These are phyloP conservation scores for Tragelaphus buxtoni DNA, from an alignment of 2,113 vertebrate species.

Conservation along the genomic window DNA sequence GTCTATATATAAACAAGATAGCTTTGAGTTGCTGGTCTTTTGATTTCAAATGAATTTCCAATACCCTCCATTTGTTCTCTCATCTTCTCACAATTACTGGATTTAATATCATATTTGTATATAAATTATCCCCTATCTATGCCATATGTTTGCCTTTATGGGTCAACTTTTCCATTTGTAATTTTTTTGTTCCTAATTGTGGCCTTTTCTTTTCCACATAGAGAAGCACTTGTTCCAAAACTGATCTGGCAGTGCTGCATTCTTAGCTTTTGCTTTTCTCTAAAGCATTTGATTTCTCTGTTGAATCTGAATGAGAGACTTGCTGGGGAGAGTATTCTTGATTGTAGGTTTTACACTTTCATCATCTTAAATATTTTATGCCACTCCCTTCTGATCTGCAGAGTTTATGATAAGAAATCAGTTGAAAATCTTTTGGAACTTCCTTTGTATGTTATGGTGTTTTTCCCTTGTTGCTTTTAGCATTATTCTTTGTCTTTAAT, in stretches of 20 bases:
- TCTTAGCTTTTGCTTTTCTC: not conserved
- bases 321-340: not conserved
- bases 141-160: not conserved
- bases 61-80: not conserved
- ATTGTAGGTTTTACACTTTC: not conserved
- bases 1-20: not conserved
- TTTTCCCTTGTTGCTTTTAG: not conserved
- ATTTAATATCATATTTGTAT: not conserved
- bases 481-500: not conserved
- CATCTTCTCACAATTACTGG: not conserved
- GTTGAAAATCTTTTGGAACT: not conserved
- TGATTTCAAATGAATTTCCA: not conserved
- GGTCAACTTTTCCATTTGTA: not conserved
- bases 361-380: not conserved
- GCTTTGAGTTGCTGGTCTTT: not conserved
- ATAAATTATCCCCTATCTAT: not conserved
- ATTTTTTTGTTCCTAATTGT: not conserved
- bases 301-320: not conserved
- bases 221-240: not conserved
- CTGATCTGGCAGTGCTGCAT: not conserved
- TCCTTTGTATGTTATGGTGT: not conserved
- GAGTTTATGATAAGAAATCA: not conserved
- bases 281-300: not conserved
- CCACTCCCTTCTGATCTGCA: not conserved
- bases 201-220: not conserved